Conservation (phyloP, 1,140 invertebrate species). For the Lasioglossum albipes region DNA sequence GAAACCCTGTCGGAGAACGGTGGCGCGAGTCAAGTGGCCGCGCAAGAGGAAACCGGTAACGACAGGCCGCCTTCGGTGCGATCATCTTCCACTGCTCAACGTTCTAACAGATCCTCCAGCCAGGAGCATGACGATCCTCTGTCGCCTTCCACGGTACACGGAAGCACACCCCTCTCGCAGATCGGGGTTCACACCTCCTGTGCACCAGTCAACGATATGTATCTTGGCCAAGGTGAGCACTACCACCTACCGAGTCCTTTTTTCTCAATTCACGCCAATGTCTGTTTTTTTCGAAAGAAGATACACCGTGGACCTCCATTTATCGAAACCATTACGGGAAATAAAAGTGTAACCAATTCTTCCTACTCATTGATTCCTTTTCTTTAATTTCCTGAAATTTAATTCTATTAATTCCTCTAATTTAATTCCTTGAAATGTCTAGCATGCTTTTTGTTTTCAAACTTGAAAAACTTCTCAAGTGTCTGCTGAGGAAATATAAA, state of each 20-base stretch:
- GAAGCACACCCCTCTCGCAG: constrained; percentile 91
- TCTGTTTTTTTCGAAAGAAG: no score
- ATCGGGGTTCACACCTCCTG: constrained; percentile 86
- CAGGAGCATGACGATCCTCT: constrained; percentile 76
- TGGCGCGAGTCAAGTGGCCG: constrained; percentile 51
- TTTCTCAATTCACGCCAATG: not conserved
- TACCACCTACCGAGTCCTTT: not conserved
- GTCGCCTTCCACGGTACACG: constrained; percentile 84
- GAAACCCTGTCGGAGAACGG: constrained; percentile 75
- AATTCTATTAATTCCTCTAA: no score
- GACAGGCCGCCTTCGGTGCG: constrained; percentile 79
- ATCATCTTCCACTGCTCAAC: constrained; percentile 79
- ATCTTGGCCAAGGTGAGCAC: constrained; percentile 79
- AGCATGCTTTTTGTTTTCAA: no score
- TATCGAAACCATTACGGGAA: no score
- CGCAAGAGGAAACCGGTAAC: constrained; percentile 68
- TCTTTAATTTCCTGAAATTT: no score
- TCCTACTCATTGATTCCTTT: no score
- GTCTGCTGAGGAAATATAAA: no score
- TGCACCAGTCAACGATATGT: constrained; percentile 78
- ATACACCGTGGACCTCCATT: no score
- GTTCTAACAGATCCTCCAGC: constrained; percentile 73
- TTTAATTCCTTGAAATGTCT: no score
- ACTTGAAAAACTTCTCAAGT: no score
- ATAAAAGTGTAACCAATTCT: no score